Evolutionary conservation across 2,113 vertebrate genomes (phyloP).

Genomic region (Rhagologus leucostigma): DNA sequence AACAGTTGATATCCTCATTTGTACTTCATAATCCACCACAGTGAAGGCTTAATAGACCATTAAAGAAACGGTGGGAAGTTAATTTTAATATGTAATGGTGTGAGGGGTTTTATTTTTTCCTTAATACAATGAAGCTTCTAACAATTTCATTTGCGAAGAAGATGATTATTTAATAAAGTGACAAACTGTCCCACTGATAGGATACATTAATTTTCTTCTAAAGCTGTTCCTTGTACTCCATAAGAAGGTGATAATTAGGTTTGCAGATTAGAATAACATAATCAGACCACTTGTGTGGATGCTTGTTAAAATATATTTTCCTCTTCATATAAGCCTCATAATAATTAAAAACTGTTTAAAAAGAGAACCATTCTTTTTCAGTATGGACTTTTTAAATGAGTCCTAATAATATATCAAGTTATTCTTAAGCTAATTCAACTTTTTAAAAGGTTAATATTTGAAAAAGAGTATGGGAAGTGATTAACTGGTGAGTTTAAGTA

Average conservation of each 20-base stretch:
- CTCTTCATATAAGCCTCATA: slow-evolving; percentile 68
- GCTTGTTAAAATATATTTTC: slow-evolving; percentile 86
- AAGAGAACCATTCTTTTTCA: slow-evolving; percentile 54
- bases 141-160: slow-evolving; percentile 74
- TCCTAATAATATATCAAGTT: slow-evolving; percentile 50
- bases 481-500: slow-evolving; percentile 68
- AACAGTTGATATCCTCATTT: slow-evolving; percentile 53
- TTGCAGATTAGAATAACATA: slow-evolving; percentile 93
- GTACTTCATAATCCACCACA: slow-evolving; percentile 54
- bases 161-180: slow-evolving; percentile 83
- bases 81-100: slow-evolving; percentile 67
- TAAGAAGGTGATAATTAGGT: slow-evolving; percentile 98
- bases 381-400: slow-evolving; percentile 53
- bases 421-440: slow-evolving; percentile 57
- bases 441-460: slow-evolving; percentile 65
- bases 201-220: slow-evolving; percentile 91
- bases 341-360: slow-evolving; percentile 72
- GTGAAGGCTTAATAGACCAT: slow-evolving; percentile 61
- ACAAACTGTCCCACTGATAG: slow-evolving; percentile 93
- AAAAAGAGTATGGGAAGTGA: slow-evolving; percentile 64
- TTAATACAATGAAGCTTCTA: slow-evolving; percentile 69
- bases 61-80: slow-evolving; percentile 68
- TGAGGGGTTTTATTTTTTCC: slow-evolving; percentile 49
- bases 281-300: slow-evolving; percentile 83
- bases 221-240: slow-evolving; percentile 83